Percentiles rank a stretch among this genome's conserved stretches.
Conservation (phyloP, 2,888 invertebrate genomes). For the Eupithecia vulgata region DNA sequence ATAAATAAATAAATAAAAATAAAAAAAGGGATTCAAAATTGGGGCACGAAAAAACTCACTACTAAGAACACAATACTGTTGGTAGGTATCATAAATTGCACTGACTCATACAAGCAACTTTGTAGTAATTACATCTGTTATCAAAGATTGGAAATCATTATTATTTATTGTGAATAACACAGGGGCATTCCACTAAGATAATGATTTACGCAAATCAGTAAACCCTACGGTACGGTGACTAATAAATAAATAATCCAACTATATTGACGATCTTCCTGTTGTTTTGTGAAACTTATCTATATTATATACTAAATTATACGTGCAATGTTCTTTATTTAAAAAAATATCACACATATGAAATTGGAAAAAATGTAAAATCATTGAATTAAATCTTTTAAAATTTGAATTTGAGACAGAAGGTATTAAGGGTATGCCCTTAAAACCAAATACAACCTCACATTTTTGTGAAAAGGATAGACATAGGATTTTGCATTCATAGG, state of each 20-base stretch:
- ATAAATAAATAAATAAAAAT: no score
- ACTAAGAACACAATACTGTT: not conserved
- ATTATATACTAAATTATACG: not conserved
- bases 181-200: constrained; percentile 13
- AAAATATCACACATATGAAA: no score
- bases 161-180: not conserved
- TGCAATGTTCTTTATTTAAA: not conserved
- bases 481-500: no score
- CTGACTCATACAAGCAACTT: constrained; percentile 1
- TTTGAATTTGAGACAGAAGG: not conserved
- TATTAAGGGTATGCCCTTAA: no score
- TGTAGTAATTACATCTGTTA: not conserved
- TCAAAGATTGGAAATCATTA: not conserved
- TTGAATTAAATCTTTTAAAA: not conserved
- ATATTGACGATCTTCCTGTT: constrained; percentile 14
- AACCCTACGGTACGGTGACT: not conserved
- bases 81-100: not conserved
- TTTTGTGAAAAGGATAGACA: no score
- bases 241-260: not conserved
- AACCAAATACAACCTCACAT: no score
- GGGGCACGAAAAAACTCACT: not conserved
- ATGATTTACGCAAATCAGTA: constrained; percentile 3
- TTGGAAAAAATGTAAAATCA: not conserved
- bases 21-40: no score
- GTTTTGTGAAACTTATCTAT: not conserved